phyloP scores from a whole-genome alignment of 2,797 vertebrate genomes.

The Synanceia verrucosa region DNA sequence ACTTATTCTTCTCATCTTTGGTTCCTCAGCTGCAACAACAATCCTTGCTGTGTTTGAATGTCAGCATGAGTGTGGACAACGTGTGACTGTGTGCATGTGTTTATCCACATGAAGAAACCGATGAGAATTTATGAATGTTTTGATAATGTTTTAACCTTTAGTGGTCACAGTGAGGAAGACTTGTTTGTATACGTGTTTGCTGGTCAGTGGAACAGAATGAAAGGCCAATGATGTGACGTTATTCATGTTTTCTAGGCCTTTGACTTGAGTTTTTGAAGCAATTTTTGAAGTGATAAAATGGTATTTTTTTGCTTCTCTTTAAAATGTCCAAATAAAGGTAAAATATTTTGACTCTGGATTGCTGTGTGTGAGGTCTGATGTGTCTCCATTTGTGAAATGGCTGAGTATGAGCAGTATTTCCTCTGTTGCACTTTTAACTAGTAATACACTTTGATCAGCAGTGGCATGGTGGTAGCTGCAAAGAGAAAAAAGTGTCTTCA shows the following conservation, averaged over 20 bases:
- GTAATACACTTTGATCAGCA: not conserved
- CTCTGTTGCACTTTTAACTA: not conserved
- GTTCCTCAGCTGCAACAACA: constrained; percentile 68
- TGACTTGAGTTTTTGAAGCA: too few relatives aligned
- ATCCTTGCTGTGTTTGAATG: constrained; percentile 10
- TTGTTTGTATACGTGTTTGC: not conserved
- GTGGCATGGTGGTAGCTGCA: not conserved
- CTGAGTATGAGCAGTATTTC: not conserved
- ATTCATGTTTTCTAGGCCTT: not conserved
- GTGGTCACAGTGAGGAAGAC: constrained; percentile 6
- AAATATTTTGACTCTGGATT: constrained; percentile 4
- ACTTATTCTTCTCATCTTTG: constrained; percentile 25
- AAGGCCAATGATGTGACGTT: constrained; percentile 2
- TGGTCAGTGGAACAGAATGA: not conserved
- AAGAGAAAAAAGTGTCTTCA: not conserved
- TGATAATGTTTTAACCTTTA: constrained; percentile 37
- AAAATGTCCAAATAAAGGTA: not conserved
- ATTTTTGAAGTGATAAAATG: too few relatives aligned
- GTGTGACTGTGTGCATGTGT: constrained; percentile 28
- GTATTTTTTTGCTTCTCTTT: not conserved
- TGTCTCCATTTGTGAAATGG: constrained; percentile 1
- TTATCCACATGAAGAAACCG: constrained; percentile 25
- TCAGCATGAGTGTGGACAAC: not conserved
- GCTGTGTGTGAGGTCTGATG: not conserved
- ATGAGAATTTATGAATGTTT: constrained; percentile 40